Percentiles rank a stretch among this genome's conserved stretches.
Conservation (phyloP, 2,888 invertebrate genomes). For the Agriotes lineatus region DNA sequence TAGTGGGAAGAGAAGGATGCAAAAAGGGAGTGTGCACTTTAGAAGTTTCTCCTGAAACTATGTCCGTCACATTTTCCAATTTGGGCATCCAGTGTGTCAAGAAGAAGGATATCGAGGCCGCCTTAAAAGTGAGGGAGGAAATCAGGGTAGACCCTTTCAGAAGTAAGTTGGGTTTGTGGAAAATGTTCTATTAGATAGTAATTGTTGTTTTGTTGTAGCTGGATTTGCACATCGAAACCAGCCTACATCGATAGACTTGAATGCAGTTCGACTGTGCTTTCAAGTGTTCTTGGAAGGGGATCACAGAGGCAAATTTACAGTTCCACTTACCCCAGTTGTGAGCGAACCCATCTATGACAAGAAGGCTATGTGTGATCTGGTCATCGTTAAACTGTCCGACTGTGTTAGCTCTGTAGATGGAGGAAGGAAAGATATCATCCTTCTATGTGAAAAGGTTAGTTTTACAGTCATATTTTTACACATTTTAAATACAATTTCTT, state of each 20-base stretch:
- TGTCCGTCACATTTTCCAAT: constrained; percentile 88
- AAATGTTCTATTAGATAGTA: background rate
- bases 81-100: constrained; percentile 98
- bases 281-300: constrained; percentile 89
- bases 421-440: constrained; percentile 85
- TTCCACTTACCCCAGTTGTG: constrained; percentile 82
- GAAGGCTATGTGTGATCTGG: constrained; percentile 94
- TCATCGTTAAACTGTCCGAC: constrained; percentile 89
- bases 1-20: constrained; percentile 94
- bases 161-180: constrained; percentile 74
- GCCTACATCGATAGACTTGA: constrained; percentile 91
- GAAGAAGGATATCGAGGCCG: constrained; percentile 90
- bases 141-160: constrained; percentile 93
- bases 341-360: constrained; percentile 96
- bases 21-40: constrained; percentile 92
- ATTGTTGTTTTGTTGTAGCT: constrained; percentile 71
- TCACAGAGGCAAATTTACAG: constrained; percentile 76
- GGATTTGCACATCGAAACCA: constrained; percentile 88
- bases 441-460: constrained; percentile 91
- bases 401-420: constrained; percentile 87
- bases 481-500: too few species aligned
- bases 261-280: constrained; percentile 93
- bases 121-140: constrained; percentile 82
- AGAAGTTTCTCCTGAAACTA: constrained; percentile 80
- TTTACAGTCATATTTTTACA: too few species aligned